Conservation (phyloP, 2,888 invertebrate species). For the Nephrocerus scutellatus region DNA sequence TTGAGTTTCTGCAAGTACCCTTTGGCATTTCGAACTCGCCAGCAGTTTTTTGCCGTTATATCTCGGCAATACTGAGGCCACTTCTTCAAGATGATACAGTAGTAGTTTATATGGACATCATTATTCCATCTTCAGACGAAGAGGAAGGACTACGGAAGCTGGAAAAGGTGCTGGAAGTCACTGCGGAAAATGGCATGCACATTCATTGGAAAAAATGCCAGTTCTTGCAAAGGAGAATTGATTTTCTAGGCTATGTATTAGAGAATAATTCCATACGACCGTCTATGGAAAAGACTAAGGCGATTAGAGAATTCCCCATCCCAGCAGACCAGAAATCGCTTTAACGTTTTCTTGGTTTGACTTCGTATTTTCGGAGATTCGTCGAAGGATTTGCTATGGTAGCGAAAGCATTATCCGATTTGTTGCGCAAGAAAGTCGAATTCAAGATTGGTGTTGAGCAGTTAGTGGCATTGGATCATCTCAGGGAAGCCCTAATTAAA, state of each 20-base stretch:
- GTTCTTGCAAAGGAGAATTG: too few species aligned
- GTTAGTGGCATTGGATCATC: constrained; percentile 1
- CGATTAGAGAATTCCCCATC: constrained; percentile 5
- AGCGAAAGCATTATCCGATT: constrained; percentile 13
- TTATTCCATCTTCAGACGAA: constrained; percentile 18
- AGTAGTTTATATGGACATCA: constrained; percentile 20
- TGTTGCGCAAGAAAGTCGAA: constrained; percentile 19
- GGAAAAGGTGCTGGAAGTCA: neutral
- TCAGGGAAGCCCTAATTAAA: constrained; percentile 1
- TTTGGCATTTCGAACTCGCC: constrained; percentile 24
- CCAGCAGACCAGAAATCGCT: constrained; percentile 3
- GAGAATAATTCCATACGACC: constrained; percentile 5
- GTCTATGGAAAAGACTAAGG: too few species aligned
- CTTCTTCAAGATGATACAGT: constrained; percentile 11
- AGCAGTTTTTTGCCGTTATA: constrained; percentile 18
- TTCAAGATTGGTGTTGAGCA: constrained; percentile 25
- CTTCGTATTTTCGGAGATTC: too few species aligned
- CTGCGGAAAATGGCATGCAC: constrained; percentile 6
- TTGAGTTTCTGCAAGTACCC: constrained; percentile 22
- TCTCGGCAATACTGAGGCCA: constrained; percentile 14
- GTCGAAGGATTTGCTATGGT: too few species aligned
- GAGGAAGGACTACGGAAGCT: constrained; percentile 5
- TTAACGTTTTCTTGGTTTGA: too few species aligned
- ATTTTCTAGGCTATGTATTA: constrained; percentile 3
- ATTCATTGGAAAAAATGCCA: too few species aligned